Evolutionary conservation across 2,113 vertebrate genomes (phyloP).

Genomic region (Cavia aperea): DNA sequence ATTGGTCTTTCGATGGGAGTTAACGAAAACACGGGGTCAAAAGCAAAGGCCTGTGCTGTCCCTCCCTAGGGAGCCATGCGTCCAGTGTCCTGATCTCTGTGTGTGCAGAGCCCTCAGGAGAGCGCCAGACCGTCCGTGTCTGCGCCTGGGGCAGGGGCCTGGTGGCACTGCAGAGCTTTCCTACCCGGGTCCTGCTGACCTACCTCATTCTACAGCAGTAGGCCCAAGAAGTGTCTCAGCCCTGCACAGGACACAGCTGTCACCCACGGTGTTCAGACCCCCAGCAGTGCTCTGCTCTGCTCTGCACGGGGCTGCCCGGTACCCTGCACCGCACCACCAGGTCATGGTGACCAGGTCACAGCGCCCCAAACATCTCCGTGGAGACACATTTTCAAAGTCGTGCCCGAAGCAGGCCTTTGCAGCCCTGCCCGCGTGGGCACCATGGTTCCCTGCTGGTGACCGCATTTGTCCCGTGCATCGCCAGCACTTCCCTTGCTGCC

Average conservation of each 20-base stretch:
- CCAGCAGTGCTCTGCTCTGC: not conserved
- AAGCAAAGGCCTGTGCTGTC: not conserved
- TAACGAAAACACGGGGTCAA: not conserved
- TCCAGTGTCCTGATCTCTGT: not conserved
- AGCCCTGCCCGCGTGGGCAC: not conserved
- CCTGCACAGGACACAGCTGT: not conserved
- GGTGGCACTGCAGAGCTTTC: not conserved
- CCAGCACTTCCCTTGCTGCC: not conserved
- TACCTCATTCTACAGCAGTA: constrained; percentile 32
- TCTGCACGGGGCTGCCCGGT: not conserved
- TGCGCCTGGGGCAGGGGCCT: not conserved
- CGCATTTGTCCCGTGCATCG: not conserved
- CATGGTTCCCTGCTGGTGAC: not conserved
- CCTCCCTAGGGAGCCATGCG: not conserved
- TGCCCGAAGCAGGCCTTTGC: not conserved
- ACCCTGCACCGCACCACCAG: not conserved
- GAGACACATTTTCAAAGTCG: not conserved
- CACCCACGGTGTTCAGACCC: no score
- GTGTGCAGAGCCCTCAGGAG: not conserved
- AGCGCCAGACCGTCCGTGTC: no score
- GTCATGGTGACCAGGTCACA: no score
- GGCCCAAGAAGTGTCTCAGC: not conserved
- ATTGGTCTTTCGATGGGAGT: not conserved
- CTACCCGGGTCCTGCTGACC: not conserved
- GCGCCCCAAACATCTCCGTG: not conserved